Percentiles rank a stretch among this genome's conserved stretches.
phyloP scores from a whole-genome alignment of 2,113 vertebrate species.

The Campylomormyrus numenius region DNA sequence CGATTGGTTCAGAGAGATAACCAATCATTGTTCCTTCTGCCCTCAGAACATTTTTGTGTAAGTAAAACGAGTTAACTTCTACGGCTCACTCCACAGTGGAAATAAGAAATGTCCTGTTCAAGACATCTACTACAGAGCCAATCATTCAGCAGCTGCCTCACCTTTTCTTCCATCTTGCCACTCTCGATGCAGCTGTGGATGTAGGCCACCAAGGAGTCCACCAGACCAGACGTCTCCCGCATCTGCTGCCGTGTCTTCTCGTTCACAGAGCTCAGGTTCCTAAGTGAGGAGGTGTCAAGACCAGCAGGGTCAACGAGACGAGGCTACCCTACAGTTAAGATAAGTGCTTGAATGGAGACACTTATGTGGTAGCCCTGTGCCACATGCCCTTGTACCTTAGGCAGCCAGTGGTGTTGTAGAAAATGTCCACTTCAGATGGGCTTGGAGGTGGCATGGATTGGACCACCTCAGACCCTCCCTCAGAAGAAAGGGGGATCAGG shows the following conservation, averaged over 20 bases:
- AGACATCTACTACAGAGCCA: background rate
- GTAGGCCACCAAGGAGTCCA: constrained; percentile 84
- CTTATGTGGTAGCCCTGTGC: background rate
- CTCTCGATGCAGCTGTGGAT: constrained; percentile 73
- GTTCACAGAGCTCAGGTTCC: constrained; percentile 91
- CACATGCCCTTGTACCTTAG: constrained; percentile 66
- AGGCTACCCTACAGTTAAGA: background rate
- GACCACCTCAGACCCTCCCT: constrained; percentile 45
- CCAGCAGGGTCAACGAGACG: background rate
- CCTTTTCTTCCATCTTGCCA: constrained; percentile 80
- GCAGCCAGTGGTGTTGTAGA: constrained; percentile 87
- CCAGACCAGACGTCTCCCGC: constrained; percentile 78
- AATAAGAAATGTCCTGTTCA: background rate
- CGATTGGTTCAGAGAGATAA: too few relatives aligned
- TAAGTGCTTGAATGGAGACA: background rate
- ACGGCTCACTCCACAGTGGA: background rate
- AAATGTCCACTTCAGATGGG: constrained; percentile 77
- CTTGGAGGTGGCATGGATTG: constrained; percentile 50
- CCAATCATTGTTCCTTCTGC: too few relatives aligned
- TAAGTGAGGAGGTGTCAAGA: constrained; percentile 29
- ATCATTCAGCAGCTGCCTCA: constrained; percentile 36
- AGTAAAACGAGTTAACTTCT: too few relatives aligned
- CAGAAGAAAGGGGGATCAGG: constrained; percentile 70
- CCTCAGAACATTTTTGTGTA: too few relatives aligned
- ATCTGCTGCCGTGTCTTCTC: constrained; percentile 87